These are phyloP conservation scores for Charanyca ferruginea DNA, from an alignment of 2,888 invertebrate species.

Conservation along the genomic window DNA sequence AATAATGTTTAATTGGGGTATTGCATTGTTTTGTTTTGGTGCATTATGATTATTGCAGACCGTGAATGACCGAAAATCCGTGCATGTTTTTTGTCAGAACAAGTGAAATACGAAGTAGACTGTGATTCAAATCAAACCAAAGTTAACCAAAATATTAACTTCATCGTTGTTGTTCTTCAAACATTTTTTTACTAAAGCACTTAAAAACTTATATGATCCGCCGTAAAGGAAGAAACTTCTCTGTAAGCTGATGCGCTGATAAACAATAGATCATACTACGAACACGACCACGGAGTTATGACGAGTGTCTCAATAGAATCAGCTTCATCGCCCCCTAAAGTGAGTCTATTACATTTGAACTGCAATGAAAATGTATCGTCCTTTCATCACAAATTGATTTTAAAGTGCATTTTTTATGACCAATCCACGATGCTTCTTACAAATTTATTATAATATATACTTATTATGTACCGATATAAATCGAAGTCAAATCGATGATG, in stretches of 20 bases:
- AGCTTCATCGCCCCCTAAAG: background rate
- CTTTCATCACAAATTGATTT: too few relatives aligned
- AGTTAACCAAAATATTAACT: background rate
- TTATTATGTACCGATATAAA: too few relatives aligned
- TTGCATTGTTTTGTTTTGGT: background rate
- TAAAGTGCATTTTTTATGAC: background rate
- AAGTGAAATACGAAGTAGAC: background rate
- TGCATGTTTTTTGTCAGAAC: background rate
- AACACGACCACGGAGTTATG: background rate
- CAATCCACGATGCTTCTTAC: too few relatives aligned
- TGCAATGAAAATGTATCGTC: background rate
- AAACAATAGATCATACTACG: background rate
- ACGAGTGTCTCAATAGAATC: slow-evolving; percentile 16
- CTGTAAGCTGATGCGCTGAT: background rate
- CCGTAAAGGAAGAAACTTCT: background rate
- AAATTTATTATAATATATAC: too few relatives aligned
- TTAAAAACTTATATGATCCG: background rate
- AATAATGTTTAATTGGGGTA: background rate
- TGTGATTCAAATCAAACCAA: background rate
- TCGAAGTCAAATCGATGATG: too few relatives aligned
- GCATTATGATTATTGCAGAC: too few relatives aligned
- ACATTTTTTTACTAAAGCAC: background rate
- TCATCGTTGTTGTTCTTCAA: background rate
- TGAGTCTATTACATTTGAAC: slow-evolving; percentile 18
- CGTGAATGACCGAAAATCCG: background rate